Evolutionary conservation across 2,797 vertebrate species (phyloP).

Genomic region (Columba guinea): DNA sequence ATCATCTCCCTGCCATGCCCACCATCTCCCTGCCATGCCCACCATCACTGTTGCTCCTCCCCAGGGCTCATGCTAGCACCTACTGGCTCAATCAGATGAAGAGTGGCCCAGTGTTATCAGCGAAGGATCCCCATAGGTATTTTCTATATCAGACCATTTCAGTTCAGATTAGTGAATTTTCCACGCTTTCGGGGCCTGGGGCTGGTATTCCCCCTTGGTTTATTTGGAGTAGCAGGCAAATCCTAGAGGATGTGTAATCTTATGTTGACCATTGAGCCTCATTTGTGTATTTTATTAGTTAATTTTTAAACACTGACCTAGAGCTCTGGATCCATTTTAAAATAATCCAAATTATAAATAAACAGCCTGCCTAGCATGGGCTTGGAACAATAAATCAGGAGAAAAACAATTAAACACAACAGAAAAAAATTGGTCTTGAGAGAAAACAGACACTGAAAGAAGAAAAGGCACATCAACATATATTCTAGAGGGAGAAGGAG

Average conservation of each 20-base stretch:
- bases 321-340: slow-evolving; percentile 66
- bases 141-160: not conserved
- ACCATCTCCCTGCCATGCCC: not conserved
- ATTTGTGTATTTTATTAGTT: slow-evolving; percentile 72
- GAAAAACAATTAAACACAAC: slow-evolving; percentile 71
- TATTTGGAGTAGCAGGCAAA: slow-evolving; percentile 31
- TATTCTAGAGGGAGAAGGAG: slow-evolving; percentile 28
- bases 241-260: slow-evolving; percentile 53
- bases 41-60: fast-evolving
- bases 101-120: not conserved
- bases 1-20: not conserved
- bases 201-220: slow-evolving; percentile 4
- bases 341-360: slow-evolving; percentile 71
- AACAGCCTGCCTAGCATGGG: slow-evolving; percentile 63
- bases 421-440: slow-evolving; percentile 65
- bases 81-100: not conserved
- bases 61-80: not conserved
- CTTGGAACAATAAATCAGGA: slow-evolving; percentile 70
- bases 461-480: slow-evolving; percentile 40
- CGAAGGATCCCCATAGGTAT: not conserved
- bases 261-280: slow-evolving; percentile 60
- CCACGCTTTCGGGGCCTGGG: not conserved
- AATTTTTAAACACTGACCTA: slow-evolving; percentile 69
- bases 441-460: slow-evolving; percentile 66
- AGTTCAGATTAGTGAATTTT: slow-evolving; percentile 1